Evolutionary conservation across 92 coral and sea anemone species (phyloP).

Genomic region (Montipora capitata): DNA sequence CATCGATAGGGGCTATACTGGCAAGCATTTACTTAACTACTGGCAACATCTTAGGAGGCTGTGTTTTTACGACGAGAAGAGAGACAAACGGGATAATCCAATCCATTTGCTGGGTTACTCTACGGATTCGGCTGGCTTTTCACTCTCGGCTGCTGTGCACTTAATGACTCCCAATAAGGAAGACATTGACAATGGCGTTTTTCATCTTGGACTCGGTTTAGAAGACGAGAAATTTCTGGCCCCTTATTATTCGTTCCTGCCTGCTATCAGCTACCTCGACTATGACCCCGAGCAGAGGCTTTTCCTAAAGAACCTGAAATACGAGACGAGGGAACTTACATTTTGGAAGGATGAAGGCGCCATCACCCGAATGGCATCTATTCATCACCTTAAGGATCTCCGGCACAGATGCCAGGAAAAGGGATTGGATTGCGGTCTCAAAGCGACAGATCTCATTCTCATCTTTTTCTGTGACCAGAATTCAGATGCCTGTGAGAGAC

Average conservation of each 20-base stretch:
- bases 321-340: constrained; percentile 56
- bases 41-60: constrained; percentile 34
- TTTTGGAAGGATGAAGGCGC: constrained; percentile 40
- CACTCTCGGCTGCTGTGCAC: constrained; percentile 32
- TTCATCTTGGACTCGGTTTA: constrained; percentile 38
- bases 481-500: neutral
- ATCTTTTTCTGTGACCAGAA: constrained; percentile 61
- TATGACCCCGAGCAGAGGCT: constrained; percentile 51
- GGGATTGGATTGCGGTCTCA: constrained; percentile 10
- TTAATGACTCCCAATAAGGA: constrained; percentile 21
- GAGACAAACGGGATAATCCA: constrained; percentile 31
- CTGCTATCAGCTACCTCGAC: constrained; percentile 48
- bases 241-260: constrained; percentile 52
- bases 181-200: constrained; percentile 30
- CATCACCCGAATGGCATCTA: constrained; percentile 16
- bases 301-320: constrained; percentile 33
- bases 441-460: constrained; percentile 25
- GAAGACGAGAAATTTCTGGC: constrained; percentile 49
- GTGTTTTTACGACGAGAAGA: constrained; percentile 8
- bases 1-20: constrained; percentile 55
- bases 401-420: constrained; percentile 25
- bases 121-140: neutral
- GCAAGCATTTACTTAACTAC: constrained; percentile 23
- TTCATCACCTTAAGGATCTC: constrained; percentile 42
- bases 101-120: constrained; percentile 51